phyloP scores from a whole-genome alignment of 2,888 invertebrate species.

The Isoperla grammatica region DNA sequence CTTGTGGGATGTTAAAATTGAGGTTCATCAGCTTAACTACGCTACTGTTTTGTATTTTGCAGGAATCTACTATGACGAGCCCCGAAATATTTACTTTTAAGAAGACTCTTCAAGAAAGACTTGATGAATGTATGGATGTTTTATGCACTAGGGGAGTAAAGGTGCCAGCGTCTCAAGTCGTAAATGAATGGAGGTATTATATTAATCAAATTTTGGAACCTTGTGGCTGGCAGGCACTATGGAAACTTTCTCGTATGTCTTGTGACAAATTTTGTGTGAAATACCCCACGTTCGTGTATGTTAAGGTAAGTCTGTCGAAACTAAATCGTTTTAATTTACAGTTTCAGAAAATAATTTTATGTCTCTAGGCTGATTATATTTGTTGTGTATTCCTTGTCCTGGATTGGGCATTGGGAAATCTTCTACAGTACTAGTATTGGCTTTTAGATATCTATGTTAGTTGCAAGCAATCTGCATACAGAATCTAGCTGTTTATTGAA shows the following conservation, averaged over 20 bases:
- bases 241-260: slow-evolving; percentile 60
- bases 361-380: no score
- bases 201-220: slow-evolving; percentile 57
- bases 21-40: no score
- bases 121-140: slow-evolving; percentile 50
- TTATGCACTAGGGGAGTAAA: slow-evolving; percentile 43
- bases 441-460: no score
- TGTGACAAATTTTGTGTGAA: slow-evolving; percentile 59
- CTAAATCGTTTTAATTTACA: not conserved
- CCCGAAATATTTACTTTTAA: slow-evolving; percentile 51
- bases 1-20: no score
- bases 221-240: slow-evolving; percentile 63
- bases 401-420: no score
- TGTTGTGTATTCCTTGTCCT: no score
- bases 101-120: slow-evolving; percentile 52
- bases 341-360: no score
- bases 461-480: no score
- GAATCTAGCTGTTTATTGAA: no score
- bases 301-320: slow-evolving; percentile 46
- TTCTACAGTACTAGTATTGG: no score
- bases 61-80: no score
- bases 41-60: not conserved
- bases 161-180: slow-evolving; percentile 48
- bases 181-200: slow-evolving; percentile 51
- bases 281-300: slow-evolving; percentile 58